A percentile compares a stretch with the other conserved stretches of the same genome.
Evolutionary conservation across 2,113 vertebrate genomes (phyloP).

Genomic region (Onychostoma macrolepis): DNA sequence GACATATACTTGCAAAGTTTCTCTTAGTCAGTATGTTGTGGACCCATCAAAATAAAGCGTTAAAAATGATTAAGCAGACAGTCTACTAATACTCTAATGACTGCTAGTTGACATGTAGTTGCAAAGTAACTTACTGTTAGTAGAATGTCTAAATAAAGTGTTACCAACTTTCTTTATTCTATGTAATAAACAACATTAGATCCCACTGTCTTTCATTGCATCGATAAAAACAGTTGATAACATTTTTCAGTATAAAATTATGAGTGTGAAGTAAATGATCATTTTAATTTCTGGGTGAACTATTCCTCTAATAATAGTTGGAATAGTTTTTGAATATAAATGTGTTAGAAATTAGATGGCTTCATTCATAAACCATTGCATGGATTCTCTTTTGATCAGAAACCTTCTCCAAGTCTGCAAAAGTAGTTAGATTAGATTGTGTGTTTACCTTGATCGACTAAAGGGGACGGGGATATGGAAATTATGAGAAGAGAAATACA

Average conservation of each 20-base stretch:
- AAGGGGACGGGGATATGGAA: slow-evolving; percentile 1
- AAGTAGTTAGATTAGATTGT: slow-evolving; percentile 15
- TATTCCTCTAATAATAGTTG: neutral
- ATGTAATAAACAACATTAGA: neutral
- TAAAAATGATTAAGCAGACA: too few species aligned
- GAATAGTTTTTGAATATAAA: neutral
- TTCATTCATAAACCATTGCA: neutral
- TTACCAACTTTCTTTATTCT: neutral
- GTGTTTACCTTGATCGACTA: slow-evolving; percentile 1
- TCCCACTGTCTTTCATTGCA: neutral
- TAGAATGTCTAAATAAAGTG: too few species aligned
- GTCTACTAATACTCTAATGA: too few species aligned
- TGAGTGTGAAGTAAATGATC: neutral
- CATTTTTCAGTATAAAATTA: too few species aligned
- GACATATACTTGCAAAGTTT: too few species aligned
- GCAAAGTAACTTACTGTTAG: too few species aligned
- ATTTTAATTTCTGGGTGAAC: neutral
- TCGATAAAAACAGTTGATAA: neutral
- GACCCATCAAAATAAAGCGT: too few species aligned
- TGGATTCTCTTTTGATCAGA: neutral
- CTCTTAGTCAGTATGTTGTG: too few species aligned
- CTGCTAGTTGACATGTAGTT: too few species aligned
- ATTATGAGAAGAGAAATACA: slow-evolving; percentile 28
- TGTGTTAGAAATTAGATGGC: neutral
- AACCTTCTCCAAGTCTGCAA: neutral